Conservation (phyloP, 2,797 vertebrate genomes). For the Lacerta viridis region DNA sequence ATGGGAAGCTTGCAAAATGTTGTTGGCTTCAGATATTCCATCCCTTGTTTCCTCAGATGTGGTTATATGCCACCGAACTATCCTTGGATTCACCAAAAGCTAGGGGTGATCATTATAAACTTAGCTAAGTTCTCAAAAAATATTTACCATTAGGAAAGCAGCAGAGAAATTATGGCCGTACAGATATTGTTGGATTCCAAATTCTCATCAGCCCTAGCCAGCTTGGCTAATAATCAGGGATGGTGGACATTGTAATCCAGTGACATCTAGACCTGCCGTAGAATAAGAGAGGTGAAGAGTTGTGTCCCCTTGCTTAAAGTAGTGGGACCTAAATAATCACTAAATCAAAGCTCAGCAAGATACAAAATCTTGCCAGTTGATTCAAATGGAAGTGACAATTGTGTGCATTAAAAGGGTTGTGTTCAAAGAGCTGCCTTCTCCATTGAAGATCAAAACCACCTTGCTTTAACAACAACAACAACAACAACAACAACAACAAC, state of each 20-base stretch:
- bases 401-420: not conserved
- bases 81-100: not conserved
- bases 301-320: not conserved
- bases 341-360: too few species aligned
- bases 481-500: not conserved
- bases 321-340: not conserved
- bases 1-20: too few species aligned
- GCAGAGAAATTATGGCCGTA: too few species aligned
- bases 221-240: too few species aligned
- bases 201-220: too few species aligned
- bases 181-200: too few species aligned
- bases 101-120: not conserved
- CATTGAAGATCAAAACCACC: not conserved
- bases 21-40: not conserved
- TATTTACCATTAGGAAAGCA: too few species aligned
- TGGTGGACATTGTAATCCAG: too few species aligned
- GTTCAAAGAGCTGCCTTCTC: not conserved
- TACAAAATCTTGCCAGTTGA: not conserved
- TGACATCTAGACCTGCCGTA: too few species aligned
- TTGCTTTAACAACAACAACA: not conserved
- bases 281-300: not conserved
- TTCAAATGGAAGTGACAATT: not conserved
- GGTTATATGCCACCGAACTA: not conserved
- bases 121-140: not conserved
- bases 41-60: too few species aligned